These are phyloP conservation scores for Macaria notata DNA, from an alignment of 2,888 invertebrate genomes.

Conservation along the genomic window DNA sequence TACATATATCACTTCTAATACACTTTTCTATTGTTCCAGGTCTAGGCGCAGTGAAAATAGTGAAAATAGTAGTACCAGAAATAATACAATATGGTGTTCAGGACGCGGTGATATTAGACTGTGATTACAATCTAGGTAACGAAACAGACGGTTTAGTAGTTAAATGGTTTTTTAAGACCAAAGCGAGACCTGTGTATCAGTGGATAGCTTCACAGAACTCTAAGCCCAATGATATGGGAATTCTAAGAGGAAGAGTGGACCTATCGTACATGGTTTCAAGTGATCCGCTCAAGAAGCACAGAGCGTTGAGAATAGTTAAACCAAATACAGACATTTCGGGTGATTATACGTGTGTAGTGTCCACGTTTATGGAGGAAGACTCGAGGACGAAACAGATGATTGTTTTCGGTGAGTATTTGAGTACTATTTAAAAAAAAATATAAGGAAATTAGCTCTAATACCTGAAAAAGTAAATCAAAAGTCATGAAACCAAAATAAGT, in stretches of 20 bases:
- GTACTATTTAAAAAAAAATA: too few relatives aligned
- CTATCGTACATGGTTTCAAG: slow-evolving; percentile 84
- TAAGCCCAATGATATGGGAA: slow-evolving; percentile 84
- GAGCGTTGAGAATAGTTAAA: slow-evolving; percentile 87
- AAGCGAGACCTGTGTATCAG: slow-evolving; percentile 87
- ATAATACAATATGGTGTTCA: slow-evolving; percentile 84
- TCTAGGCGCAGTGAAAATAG: slow-evolving; percentile 82
- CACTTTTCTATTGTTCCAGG: slow-evolving; percentile 73
- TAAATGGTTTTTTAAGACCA: slow-evolving; percentile 89
- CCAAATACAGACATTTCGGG: slow-evolving; percentile 88
- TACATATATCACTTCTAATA: not conserved
- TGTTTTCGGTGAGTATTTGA: slow-evolving; percentile 83
- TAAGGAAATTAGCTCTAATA: too few relatives aligned
- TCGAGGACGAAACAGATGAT: slow-evolving; percentile 85
- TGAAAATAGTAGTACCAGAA: slow-evolving; percentile 83
- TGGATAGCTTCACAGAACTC: slow-evolving; percentile 86
- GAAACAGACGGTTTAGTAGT: slow-evolving; percentile 86
- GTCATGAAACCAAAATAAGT: too few relatives aligned
- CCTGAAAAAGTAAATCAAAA: too few relatives aligned
- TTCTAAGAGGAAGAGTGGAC: slow-evolving; percentile 81
- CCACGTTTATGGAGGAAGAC: slow-evolving; percentile 87
- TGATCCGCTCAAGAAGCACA: slow-evolving; percentile 86
- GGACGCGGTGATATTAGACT: slow-evolving; percentile 86
- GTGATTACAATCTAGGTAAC: slow-evolving; percentile 85
- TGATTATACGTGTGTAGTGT: slow-evolving; percentile 88